Evolutionary conservation across 2,888 invertebrate species (phyloP).

Genomic region (Meloe dianella): DNA sequence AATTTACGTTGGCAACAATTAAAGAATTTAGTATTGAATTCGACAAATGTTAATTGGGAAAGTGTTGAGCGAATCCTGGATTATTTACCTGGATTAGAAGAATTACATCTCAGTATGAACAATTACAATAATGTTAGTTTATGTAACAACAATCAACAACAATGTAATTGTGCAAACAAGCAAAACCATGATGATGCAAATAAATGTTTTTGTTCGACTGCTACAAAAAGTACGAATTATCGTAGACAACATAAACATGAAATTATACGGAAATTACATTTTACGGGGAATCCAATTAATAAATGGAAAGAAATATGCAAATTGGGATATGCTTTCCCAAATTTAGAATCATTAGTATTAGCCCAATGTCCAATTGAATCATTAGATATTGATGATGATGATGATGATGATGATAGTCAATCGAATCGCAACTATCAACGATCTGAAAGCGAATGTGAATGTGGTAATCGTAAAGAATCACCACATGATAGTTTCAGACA

Average conservation of each 20-base stretch:
- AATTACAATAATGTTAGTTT: conserved; percentile 81
- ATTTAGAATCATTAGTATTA: conserved; percentile 81
- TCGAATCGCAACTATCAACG: conserved; percentile 50
- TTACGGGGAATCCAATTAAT: conserved; percentile 86
- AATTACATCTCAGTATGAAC: conserved; percentile 91
- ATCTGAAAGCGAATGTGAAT: conserved; percentile 67
- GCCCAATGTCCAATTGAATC: conserved; percentile 82
- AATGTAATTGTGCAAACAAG: conserved; percentile 47
- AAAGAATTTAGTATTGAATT: conserved; percentile 84
- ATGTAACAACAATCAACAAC: conserved; percentile 59
- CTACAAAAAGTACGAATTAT: conserved; percentile 47
- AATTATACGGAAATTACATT: conserved; percentile 79
- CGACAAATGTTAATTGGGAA: conserved; percentile 85
- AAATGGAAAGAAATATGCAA: conserved; percentile 85
- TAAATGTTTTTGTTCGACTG: conserved; percentile 42
- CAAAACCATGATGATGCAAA: conserved; percentile 47
- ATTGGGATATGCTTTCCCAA: conserved; percentile 85
- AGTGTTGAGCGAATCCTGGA: conserved; percentile 78
- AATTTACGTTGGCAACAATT: conserved; percentile 65
- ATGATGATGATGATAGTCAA: conserved; percentile 33
- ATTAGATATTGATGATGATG: conserved; percentile 50
- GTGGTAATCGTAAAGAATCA: conserved; percentile 61
- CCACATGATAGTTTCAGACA: conserved; percentile 70
- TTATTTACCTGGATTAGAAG: conserved; percentile 81
- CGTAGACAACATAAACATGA: conserved; percentile 62